Base-by-base conservation (phyloP, 2,113 vertebrate species). In the Holacanthus passer region DNA sequence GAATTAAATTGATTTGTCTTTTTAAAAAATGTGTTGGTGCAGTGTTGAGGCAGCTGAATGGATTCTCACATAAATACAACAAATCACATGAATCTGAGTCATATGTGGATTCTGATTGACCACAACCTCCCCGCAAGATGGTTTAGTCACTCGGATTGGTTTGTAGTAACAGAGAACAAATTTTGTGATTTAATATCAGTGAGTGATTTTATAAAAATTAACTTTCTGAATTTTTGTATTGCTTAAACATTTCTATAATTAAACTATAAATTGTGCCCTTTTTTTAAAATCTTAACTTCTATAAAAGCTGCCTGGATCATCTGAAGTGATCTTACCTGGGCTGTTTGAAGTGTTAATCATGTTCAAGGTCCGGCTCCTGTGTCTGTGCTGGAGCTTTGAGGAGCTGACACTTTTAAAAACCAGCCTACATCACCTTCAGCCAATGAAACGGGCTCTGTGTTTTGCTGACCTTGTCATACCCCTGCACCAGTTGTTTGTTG, bases 381-480 rank as follows among this genome's bases (percentile, higher is more conserved):
- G 39, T 60, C 24, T 59, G 7, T 47, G 35, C 13, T 10, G 2
- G 24, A 74, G 48, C 24, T 48, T 3, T 65, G 31, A 73, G 52
- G 59, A 32, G 35, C 45, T 73, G 66, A 19, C 31, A 5, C 48
- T 16, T 27, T 75, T 83, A 74, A 77, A 84, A 82, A 70, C 47
- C 59, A 43, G 24, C 27, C 68, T 77, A 31, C 7, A 7, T 31
- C 24, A 22, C 14, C 70, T 2, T 2, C 47, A 79, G 41, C 90
- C 86, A 87, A 90, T 88, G 70, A 86, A 16, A 90, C 35, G n/a
- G 22, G 11, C 5, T 48, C 50, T 84, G 69, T 20, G 65, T 74
- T 84, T 63, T 83, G 59, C 32, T 87, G 90, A 91, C 83, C 83
- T 70, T 10, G n/a, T 14, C 4, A 1, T 86, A 60, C 52, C 85